These are phyloP conservation scores for Pitangus sulphuratus DNA, from an alignment of 2,797 vertebrate species.

Conservation along the genomic window DNA sequence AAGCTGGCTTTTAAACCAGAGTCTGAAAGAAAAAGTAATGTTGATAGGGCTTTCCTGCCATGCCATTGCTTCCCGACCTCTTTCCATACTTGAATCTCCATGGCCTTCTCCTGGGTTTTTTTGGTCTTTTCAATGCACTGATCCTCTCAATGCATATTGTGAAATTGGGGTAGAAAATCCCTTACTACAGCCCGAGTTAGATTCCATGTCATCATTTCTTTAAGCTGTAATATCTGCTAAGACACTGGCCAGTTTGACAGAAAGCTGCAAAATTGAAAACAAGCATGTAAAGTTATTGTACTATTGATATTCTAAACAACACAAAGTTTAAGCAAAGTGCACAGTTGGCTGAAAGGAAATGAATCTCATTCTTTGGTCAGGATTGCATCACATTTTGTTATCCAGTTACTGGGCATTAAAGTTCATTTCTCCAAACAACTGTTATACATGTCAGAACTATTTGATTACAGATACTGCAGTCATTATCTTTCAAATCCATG, in stretches of 20 bases:
- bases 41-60: not conserved
- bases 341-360: not conserved
- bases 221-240: not conserved
- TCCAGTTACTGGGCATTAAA: not conserved
- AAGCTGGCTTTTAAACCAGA: not conserved
- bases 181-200: not conserved
- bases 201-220: not conserved
- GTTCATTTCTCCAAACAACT: not conserved
- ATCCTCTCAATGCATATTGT: not conserved
- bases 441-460: not conserved
- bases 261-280: not conserved
- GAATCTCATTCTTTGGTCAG: not conserved
- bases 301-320: not conserved
- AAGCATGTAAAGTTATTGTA: not conserved
- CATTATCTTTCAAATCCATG: not conserved
- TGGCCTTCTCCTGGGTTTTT: not conserved
- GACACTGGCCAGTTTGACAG: not conserved
- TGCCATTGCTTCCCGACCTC: not conserved
- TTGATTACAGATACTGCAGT: not conserved
- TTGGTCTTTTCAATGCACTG: not conserved
- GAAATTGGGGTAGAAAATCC: not conserved
- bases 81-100: not conserved
- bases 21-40: not conserved
- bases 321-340: not conserved
- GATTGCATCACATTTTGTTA: conserved; percentile 3